Base-by-base conservation (phyloP, 2,113 vertebrate species). In the Pao palembangensis region DNA sequence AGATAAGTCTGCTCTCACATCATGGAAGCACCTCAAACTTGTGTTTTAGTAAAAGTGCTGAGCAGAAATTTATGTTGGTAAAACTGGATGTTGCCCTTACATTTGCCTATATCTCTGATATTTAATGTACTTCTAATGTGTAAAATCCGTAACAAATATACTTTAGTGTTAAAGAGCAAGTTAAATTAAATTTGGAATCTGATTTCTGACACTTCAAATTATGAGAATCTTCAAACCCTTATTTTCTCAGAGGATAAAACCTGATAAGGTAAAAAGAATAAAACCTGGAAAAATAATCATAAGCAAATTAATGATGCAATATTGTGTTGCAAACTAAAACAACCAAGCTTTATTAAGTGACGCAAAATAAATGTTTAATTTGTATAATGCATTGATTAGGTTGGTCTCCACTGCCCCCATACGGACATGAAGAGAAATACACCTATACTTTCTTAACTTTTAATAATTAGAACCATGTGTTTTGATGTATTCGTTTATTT, bases 401-500 rank as follows among this genome's bases (percentile, higher is more conserved):
- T 4, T 38, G 12, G 52, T 51, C 43, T 71, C 48, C 21, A 44
- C 67, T 70, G 56, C 52, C 0, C 23, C 50, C 65, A 12, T 16
- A 5, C 64, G 65, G 58, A 55, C 18, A 63, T 10, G 57, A 2
- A 41, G 43, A 53, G 16, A 77, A 55, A 2, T 20, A 31, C 55
- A 61, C 34, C 7, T 5, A 13, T 0, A 10, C 1, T 38, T 38
- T 38, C 34, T 31, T 38, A 38, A 38, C 10, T 8, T 38, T 38
- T 8, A 38, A 38, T 38, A 31, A 31, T 31, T 31, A 38, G 1
- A 28, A 38, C 34, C 34, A 38, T 38, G 34, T 12, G 12, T 47
- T 69, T 70, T 11, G 55, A 75, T 65, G 56, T 17, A 77, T 82
- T 8, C 13, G 48, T 91, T 88, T 84, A 86, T 86, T 87, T 53